A percentile compares a stretch with the other conserved stretches of the same genome.
Conservation (phyloP, 2,797 vertebrate species). For the Rhinophrynus dorsalis region DNA sequence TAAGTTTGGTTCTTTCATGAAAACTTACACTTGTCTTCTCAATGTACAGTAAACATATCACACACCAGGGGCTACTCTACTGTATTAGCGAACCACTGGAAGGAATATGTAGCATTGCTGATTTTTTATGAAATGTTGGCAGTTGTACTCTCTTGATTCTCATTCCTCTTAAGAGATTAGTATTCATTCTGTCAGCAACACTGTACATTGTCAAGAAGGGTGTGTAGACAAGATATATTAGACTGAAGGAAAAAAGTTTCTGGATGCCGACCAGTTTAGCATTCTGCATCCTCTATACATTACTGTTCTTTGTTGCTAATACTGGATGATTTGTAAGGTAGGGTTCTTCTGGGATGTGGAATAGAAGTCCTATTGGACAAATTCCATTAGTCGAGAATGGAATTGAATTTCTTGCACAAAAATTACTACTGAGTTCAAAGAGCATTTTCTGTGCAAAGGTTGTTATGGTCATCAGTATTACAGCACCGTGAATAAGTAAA, state of each 20-base stretch:
- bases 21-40: neutral
- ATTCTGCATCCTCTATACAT: neutral
- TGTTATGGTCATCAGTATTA: too few species aligned
- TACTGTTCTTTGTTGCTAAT: neutral
- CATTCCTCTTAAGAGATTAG: neutral
- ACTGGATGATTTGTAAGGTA: neutral
- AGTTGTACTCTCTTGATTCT: neutral
- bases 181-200: neutral
- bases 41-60: neutral
- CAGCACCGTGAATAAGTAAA: too few species aligned
- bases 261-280: neutral
- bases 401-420: too few species aligned
- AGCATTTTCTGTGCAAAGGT: too few species aligned
- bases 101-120: neutral
- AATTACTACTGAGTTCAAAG: too few species aligned
- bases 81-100: neutral
- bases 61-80: neutral
- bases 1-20: neutral
- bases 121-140: too few species aligned
- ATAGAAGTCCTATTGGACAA: neutral
- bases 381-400: neutral
- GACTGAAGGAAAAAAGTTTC: neutral
- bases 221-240: neutral
- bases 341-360: neutral
- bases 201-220: neutral